Percentiles rank a stretch among this genome's conserved stretches.
Evolutionary conservation across 1,140 invertebrate species (phyloP).

Genomic region (Belonocnema kinseyi): DNA sequence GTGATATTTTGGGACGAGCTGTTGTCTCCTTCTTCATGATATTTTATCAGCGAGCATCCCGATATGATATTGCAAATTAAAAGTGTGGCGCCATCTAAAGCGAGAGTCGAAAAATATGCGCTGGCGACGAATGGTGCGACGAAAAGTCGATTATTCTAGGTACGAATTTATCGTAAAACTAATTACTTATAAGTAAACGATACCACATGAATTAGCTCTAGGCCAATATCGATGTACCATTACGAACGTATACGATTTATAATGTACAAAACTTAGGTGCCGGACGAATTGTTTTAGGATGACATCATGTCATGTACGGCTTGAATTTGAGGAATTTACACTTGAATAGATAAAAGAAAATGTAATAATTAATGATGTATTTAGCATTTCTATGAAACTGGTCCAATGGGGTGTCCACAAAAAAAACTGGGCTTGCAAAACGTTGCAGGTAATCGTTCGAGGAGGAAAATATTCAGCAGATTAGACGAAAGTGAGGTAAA

Average conservation of each 20-base stretch:
- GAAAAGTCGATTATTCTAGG: constrained; percentile 70
- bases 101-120: constrained; percentile 34
- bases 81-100: constrained; percentile 35
- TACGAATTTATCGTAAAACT: constrained; percentile 73
- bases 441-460: no score
- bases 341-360: constrained; percentile 48
- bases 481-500: no score
- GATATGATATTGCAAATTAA: constrained; percentile 58
- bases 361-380: constrained; percentile 53
- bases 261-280: constrained; percentile 71
- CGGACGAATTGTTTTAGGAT: constrained; percentile 55
- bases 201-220: constrained; percentile 63
- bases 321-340: constrained; percentile 49
- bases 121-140: constrained; percentile 40
- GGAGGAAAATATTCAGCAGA: no score
- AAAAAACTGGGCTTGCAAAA: no score
- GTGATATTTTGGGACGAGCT: constrained; percentile 62
- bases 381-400: constrained; percentile 34
- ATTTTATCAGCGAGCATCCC: constrained; percentile 49
- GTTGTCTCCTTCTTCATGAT: constrained; percentile 31
- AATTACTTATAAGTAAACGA: constrained; percentile 52
- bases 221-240: constrained; percentile 73
- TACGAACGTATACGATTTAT: constrained; percentile 76
- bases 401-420: background rate
- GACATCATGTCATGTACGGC: constrained; percentile 47